Conservation (phyloP, 2,888 invertebrate species). For the Candidula unifasciata region DNA sequence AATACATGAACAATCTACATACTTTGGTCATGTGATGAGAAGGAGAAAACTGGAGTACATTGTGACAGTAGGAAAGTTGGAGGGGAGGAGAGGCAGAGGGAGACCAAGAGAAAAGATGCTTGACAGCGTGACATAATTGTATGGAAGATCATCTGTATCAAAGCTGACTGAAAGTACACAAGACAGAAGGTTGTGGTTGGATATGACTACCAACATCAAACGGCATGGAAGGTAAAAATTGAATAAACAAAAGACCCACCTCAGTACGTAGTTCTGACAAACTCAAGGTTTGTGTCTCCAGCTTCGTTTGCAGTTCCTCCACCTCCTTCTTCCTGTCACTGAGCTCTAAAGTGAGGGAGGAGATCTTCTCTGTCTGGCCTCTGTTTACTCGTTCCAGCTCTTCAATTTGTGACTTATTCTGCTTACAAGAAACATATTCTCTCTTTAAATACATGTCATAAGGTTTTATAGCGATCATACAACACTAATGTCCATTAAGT, state of each 20-base stretch:
- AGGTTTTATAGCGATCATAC: too few species aligned
- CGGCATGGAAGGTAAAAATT: too few species aligned
- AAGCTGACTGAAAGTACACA: too few species aligned
- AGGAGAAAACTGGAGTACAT: too few species aligned
- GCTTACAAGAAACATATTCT: not conserved
- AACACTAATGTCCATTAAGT: too few species aligned
- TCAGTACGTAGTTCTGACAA: constrained; percentile 42
- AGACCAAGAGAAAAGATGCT: not conserved
- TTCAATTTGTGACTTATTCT: constrained; percentile 48
- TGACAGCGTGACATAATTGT: too few species aligned
- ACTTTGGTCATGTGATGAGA: too few species aligned
- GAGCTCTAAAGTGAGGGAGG: constrained; percentile 45
- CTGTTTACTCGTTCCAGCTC: constrained; percentile 72
- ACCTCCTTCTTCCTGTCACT: constrained; percentile 38
- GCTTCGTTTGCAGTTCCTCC: constrained; percentile 26
- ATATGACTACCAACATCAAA: too few species aligned
- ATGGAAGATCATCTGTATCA: too few species aligned
- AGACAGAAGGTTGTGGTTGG: too few species aligned
- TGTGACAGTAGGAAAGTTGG: too few species aligned
- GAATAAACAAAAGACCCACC: constrained; percentile 10
- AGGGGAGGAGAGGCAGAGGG: not conserved
- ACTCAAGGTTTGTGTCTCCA: constrained; percentile 46
- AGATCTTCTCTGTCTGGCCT: constrained; percentile 75
- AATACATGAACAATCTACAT: too few species aligned
- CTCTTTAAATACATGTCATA: not conserved